phyloP scores from a whole-genome alignment of 2,113 vertebrate genomes.

The Aramus guarauna region DNA sequence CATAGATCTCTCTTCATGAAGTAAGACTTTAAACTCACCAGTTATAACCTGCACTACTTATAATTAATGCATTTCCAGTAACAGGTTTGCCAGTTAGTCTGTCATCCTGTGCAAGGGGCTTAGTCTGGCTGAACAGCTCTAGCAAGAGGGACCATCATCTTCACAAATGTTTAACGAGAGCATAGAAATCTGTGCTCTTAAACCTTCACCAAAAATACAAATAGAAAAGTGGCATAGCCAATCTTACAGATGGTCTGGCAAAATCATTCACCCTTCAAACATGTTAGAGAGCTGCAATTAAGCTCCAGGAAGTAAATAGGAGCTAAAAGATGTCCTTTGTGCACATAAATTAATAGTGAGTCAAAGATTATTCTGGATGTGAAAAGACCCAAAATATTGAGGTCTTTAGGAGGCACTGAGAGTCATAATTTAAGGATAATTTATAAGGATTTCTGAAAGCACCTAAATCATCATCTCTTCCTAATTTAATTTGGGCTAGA shows the following conservation, averaged over 20 bases:
- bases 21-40: background rate
- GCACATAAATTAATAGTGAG: background rate
- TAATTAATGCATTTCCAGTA: background rate
- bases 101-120: background rate
- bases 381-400: background rate
- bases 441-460: background rate
- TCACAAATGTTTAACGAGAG: background rate
- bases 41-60: background rate
- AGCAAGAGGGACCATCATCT: background rate
- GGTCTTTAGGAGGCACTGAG: background rate
- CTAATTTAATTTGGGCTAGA: background rate
- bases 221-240: background rate
- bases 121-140: background rate
- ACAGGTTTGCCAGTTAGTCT: background rate
- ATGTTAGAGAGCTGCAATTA: background rate
- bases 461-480: background rate
- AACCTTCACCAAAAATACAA: background rate
- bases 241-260: background rate
- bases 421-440: background rate
- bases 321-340: background rate
- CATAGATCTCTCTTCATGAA: background rate
- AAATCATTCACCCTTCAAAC: background rate
- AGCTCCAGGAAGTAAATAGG: background rate
- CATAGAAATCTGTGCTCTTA: background rate
- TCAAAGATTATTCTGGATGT: background rate